Evolutionary conservation across 2,797 vertebrate genomes (phyloP), one percentile per base, ranked within the genome.

Genomic region (Catostomus latipinnis): DNA sequence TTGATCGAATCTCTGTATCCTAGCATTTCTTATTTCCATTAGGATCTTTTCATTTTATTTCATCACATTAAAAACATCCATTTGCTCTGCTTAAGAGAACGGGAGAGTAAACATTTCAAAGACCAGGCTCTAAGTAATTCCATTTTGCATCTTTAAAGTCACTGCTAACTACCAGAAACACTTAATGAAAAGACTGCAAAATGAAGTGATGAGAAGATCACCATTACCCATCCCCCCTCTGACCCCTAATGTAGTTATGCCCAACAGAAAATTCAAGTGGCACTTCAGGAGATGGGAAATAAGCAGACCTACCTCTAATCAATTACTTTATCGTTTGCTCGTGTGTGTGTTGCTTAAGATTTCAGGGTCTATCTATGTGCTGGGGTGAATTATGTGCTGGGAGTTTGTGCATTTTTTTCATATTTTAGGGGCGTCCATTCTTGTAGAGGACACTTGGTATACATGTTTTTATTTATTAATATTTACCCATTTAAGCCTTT

Each of bases 111-210:
- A 34, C 34, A 34, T 34, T 3, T 3, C 34, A 34, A 34, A 34
- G 34, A 34, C 34, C 34, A 34, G 34, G 34, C 34, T 34, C 69
- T 74, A 86, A 89, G 84, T 87, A 86, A 93, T 92, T 93, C 93
- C 77, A 87, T 91, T 79, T 91, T 80, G 66, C 56, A 22, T 83
- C 77, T 75, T 90, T 91, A 87, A 93, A 92, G 91, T 92, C 57
- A 9, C 91, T 90, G 87, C 87, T 91, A 93, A 92, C 87, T 89
- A 92, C 87, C 89, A 87, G 83, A 83, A 91, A 89, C 85, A 90
- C 81, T 92, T 93, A 93, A 92, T 94, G 91, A 92, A 92, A 93
- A 85, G 45, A 88, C 76, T 91, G 60, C 88, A 87, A 87, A 88
- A 87, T 87, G 90, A 85, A 92, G 86, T 90, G 87, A 87, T 89